phyloP scores from a whole-genome alignment of 2,113 vertebrate genomes.

The Bufo gargarizans region DNA sequence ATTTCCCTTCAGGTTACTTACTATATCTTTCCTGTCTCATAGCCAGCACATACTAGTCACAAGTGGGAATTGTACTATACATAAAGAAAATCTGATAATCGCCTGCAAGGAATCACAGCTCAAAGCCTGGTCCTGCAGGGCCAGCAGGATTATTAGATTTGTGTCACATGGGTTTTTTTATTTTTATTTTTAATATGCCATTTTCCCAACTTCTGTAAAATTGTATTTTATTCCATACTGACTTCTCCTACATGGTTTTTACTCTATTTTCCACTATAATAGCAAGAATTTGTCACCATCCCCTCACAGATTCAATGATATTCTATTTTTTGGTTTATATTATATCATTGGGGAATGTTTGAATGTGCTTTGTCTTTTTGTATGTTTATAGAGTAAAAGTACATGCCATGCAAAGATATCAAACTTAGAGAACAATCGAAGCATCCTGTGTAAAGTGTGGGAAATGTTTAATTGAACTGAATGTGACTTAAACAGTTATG shows the following conservation, averaged over 20 bases:
- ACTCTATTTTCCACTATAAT: not conserved
- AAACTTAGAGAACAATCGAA: not conserved
- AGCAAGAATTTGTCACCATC: not conserved
- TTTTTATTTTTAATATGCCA: constrained; percentile 76
- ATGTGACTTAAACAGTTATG: not conserved
- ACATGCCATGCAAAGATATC: not conserved
- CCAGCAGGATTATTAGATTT: constrained; percentile 83
- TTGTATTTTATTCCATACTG: constrained; percentile 67
- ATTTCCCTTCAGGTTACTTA: constrained; percentile 80
- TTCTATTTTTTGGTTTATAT: not conserved
- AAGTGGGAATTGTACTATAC: constrained; percentile 76
- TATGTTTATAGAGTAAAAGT: not conserved
- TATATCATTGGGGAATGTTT: not conserved
- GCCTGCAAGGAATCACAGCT: constrained; percentile 73
- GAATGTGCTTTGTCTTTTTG: not conserved
- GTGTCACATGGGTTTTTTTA: constrained; percentile 74
- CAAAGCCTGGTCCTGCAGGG: constrained; percentile 78
- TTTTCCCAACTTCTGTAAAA: constrained; percentile 77
- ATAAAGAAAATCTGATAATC: constrained; percentile 85
- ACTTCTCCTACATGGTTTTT: not conserved
- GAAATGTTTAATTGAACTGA: not conserved
- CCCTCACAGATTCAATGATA: not conserved
- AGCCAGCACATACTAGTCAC: constrained; percentile 75
- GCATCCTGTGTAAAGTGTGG: not conserved
- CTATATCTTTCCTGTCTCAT: constrained; percentile 76